Base-by-base conservation (phyloP, 2,888 invertebrate genomes). In the Orthosia gracilis region DNA sequence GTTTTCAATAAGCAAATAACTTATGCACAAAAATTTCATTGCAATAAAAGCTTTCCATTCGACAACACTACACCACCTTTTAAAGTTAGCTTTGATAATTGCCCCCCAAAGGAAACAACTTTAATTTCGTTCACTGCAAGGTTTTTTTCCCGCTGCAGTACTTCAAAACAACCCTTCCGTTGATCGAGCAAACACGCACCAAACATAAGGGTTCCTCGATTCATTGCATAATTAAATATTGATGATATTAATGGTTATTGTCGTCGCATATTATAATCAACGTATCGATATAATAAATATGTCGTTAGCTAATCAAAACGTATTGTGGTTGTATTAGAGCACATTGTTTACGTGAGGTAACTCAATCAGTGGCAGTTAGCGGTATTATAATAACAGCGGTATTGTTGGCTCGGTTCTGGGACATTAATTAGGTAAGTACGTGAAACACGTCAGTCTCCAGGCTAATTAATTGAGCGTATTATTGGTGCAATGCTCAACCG, bases 401-500 rank as follows among this genome's bases (percentile, higher is more conserved):
- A 92, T 91, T 91, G 92, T 93, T 90, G 88, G 90, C 90, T 89
- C 89, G 86, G 91, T 91, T 91, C 92, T 90, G 92, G 91, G 90
- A 92, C 92, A 92, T 94, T 95, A 94, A 95, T 95, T 94, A 95
- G 94, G 93, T 94, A 94, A 94, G 94, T 94, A 93, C 93, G 90
- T 90, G 87, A 89, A 90, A 91, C 92, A 94, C 93, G 93, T 94
- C 92, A 93, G 87, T 89, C 91, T 87, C 88, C 86, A 80, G 82
- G 87, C 92, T 94, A 94, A 95, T 95, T 95, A 95, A 95, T 95
- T 94, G 94, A 92, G 91, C 93, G 92, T 94, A 94, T 93, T 94
- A 94, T 93, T 93, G 91, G 92, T 91, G 91, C 92, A 93, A 90
- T 90, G 88, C 90, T 90, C 91, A 91, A 91, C 91, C 91, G 88